Base-by-base conservation (phyloP, 2,888 invertebrate species). In the Drepanosiphum platanoidis region DNA sequence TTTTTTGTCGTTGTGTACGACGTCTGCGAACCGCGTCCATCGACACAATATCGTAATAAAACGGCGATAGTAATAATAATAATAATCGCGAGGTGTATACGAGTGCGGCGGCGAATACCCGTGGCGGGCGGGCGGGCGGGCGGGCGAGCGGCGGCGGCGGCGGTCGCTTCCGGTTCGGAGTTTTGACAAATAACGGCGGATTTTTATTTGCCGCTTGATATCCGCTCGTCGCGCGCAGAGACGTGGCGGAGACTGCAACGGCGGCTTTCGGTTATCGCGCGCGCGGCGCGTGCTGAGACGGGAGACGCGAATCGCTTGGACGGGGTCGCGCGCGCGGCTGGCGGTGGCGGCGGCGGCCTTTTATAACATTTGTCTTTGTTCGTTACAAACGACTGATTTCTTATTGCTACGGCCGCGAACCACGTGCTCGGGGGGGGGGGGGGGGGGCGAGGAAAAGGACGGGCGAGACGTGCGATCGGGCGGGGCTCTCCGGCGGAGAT, bases 311-410 rank as follows among this genome's bases (percentile, higher is more conserved):
- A 30, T 15, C 3, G 8, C 5, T 34, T 22, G 39, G 39, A 18
- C n/a, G 22, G 18, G 32, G 27, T 11, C 27, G 78, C 18, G 86
- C 86, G 87, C 71, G 86, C 87, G 86, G 13, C 46, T n/a, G 46
- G 4, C 4, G 22, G 52, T 86, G 87, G 86, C 4, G 34, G 80
- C 52, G 30, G 36, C 87, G 87, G 86, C 75, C 75, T 87, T 86
- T 86, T 75, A 84, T 84, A 84, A 87, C 87, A 87, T 87, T 87
- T 87, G 87, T 87, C 87, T 87, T 86, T 87, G 86, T 87, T 87
- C 86, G 86, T 87, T 86, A 87, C 87, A 86, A 86, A 86, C 87
- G 84, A 86, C 79, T 87, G 87, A 84, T 74, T 87, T 87, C 87
- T 87, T 87, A 87, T 87, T 87, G 86, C 86, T 52, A 39, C n/a